Evolutionary conservation across 2,797 vertebrate species (phyloP), one percentile per base, ranked within the genome.

Genomic region (Sphenopsis melanotis): DNA sequence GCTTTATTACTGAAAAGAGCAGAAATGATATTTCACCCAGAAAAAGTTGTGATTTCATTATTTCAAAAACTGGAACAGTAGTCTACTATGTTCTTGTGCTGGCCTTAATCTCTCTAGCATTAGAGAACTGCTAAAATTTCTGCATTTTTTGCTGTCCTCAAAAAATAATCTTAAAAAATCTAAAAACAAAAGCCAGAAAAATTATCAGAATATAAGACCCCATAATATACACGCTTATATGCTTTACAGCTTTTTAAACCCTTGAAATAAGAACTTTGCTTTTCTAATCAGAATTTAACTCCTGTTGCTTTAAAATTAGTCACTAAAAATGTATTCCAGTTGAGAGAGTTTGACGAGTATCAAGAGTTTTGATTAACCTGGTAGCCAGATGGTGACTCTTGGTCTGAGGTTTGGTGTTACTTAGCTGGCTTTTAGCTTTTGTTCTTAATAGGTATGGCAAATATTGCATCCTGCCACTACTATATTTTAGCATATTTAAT

Each of bases 401-500:
- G 84, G 56, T 92, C 75, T 90, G 89, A 86, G 53, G 23, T 81
- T 79, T 71, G 47, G 66, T 86, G 52, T 89, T 96, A 84, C 92
- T 94, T 88, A 90, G 80, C 74, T 87, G 77, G 80, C 91, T 95
- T 93, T 93, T 87, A 71, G 77, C n/a, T 87, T 93, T 91, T 91
- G 21, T 81, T 95, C 85, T 74, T 94, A 95, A 91, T 91, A 97
- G 94, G 84, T 95, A 94, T 88, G 74, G 91, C 70, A 86, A 95
- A 80, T 75, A 89, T 89, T 97, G 94, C 92, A 83, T 93, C 44
- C 76, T 70, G 63, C 60, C 86, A 59, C 87, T 94, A 65, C 47
- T 91, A 5, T 41, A 68, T 94, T 96, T 95, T 95, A 96, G 91
- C 95, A 96, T 96, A 95, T 96, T 93, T 97, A 97, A 98, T 95